Evolutionary conservation across 2,113 vertebrate genomes (phyloP), one percentile per base, ranked within the genome.

Genomic region (Brachirus orientalis): DNA sequence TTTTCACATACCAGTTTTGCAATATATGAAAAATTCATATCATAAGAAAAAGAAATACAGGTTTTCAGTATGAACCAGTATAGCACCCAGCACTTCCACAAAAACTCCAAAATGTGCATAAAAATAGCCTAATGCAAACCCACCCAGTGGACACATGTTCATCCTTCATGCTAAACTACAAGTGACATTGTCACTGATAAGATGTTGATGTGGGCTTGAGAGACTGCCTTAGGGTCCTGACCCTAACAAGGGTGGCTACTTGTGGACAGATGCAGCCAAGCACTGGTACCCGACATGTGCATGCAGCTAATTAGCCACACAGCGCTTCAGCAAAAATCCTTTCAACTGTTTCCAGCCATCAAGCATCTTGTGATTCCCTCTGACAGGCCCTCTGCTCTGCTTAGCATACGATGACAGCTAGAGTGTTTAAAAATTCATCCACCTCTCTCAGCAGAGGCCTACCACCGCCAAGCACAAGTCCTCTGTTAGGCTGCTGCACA

Each of bases 381-480:
- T 72, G 84, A 86, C 79, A 80, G 67, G 36, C 48, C 46, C 19
- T 51, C 41, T 13, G 54, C 48, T 83, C 69, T 44, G 37, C 69
- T 72, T 45, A 62, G 63, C 72, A 80, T 83, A 65, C 80, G 63
- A 85, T n/a, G 20, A 54, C 20, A 40, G n/a, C 11, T 9, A 50
- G 52, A 64, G 38, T 85, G 64, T 82, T 77, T 82, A 80, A 83
- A 63, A 82, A 75, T 82, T 66, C 72, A 87, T 89, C 74, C 33
- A 17, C 52, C 72, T 61, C 63, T 64, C 63, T 55, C 72, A 54
- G 45, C 65, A 50, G 50, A 80, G 77, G 35, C 83, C 37, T 71
- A 71, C 72, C 57, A 57, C 44, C 47, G 59, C 53, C 56, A 64
- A 52, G 52, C n/a, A 77, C 67, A 84, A 45, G 82, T 38, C 69